A percentile compares a stretch with the other conserved stretches of the same genome.
phyloP scores from a whole-genome alignment of 2,797 vertebrate genomes.

The Hyperoplus lanceolatus region DNA sequence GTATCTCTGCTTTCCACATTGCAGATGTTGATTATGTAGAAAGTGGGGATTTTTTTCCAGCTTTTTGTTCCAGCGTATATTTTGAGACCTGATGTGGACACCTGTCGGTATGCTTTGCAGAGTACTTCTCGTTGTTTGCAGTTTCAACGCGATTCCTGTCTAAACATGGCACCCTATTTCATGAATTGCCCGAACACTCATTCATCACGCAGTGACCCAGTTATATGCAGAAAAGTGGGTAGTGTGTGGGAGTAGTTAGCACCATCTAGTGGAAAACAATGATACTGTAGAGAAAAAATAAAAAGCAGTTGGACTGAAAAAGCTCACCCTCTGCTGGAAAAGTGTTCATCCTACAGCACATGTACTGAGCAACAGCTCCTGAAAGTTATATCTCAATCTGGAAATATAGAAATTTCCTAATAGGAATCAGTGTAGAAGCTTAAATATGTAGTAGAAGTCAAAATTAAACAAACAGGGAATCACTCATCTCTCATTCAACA shows the following conservation, averaged over 20 bases:
- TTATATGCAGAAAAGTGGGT: constrained; percentile 50
- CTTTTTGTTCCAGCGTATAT: not conserved
- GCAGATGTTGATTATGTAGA: constrained; percentile 15
- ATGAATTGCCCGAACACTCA: constrained; percentile 45
- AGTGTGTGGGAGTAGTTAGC: constrained; percentile 56
- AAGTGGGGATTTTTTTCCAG: not conserved
- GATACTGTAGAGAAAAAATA: constrained; percentile 55
- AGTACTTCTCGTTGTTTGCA: not conserved
- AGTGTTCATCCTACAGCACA: constrained; percentile 56
- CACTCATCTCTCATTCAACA: not conserved
- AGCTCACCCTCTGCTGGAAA: constrained; percentile 79
- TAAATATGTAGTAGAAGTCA: not conserved
- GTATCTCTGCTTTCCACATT: constrained; percentile 12
- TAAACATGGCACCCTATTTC: constrained; percentile 28
- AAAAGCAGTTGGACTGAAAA: constrained; percentile 20
- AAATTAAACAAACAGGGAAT: not conserved
- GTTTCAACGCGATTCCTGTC: not conserved
- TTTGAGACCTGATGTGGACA: not conserved
- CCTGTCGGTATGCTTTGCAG: not conserved
- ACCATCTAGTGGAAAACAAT: constrained; percentile 80
- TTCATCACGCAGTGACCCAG: constrained; percentile 66
- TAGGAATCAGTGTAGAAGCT: not conserved
- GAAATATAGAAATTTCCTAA: not conserved
- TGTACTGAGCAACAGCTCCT: constrained; percentile 6
- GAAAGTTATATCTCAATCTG: not conserved